phyloP scores from a whole-genome alignment of 2,113 vertebrate species.

The Tachysurus vachellii region DNA sequence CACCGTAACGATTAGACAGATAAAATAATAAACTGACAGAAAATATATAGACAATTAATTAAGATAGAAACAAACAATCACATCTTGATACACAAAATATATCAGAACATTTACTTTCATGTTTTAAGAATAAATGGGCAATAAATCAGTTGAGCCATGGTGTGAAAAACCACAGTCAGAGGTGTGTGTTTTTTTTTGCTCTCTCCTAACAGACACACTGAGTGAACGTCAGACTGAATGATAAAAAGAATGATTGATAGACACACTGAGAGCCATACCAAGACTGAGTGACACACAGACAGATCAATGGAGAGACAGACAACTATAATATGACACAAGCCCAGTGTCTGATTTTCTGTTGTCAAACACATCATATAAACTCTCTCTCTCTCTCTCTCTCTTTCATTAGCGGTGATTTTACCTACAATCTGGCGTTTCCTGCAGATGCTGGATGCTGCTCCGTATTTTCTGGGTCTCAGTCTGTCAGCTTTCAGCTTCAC shows the following conservation, averaged over 20 bases:
- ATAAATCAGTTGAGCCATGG: background rate
- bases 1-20: background rate
- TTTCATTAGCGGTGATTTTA: conserved; percentile 76
- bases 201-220: background rate
- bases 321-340: background rate
- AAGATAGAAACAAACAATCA: background rate
- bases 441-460: conserved; percentile 73
- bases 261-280: background rate
- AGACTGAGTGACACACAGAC: background rate
- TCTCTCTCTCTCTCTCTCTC: background rate
- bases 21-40: background rate
- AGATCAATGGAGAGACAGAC: background rate
- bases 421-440: conserved; percentile 83
- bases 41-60: background rate
- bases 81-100: background rate
- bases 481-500: conserved; percentile 81
- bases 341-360: background rate
- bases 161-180: background rate
- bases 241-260: background rate
- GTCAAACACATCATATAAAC: background rate
- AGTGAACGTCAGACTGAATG: background rate
- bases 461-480: conserved; percentile 79
- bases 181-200: background rate
- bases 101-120: background rate
- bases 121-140: background rate